Percentiles rank a stretch among this genome's conserved stretches.
Evolutionary conservation across 1,140 invertebrate genomes (phyloP).

Genomic region (Panagrolaimus sp.): DNA sequence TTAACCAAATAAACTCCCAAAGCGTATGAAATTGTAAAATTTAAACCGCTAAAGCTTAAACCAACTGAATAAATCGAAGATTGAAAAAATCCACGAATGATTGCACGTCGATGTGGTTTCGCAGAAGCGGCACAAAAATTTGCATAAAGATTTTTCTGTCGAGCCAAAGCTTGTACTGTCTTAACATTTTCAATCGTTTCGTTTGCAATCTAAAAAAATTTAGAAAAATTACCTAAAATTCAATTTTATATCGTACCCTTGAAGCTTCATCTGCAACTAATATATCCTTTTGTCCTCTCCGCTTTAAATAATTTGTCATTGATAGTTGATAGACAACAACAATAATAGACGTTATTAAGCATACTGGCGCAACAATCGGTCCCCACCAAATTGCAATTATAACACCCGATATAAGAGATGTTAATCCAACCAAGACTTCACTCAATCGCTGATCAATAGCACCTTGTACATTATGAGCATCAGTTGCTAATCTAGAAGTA

Average conservation of each 20-base stretch:
- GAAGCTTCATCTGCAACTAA: conserved; percentile 23
- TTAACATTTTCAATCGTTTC: conserved; percentile 24
- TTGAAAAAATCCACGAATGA: conserved; percentile 18
- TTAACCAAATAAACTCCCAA: conserved; percentile 18
- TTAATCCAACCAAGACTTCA: conserved; percentile 54
- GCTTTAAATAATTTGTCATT: conserved; percentile 38
- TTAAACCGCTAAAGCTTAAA: conserved; percentile 16
- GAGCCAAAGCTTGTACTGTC: conserved; percentile 21
- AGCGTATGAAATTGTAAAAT: conserved; percentile 15
- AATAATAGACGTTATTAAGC: conserved; percentile 29
- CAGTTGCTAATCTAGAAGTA: conserved; percentile 61
- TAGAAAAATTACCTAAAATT: neutral
- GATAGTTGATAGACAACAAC: conserved; percentile 35
- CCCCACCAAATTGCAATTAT: conserved; percentile 58
- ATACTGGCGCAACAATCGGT: conserved; percentile 58
- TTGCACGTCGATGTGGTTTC: conserved; percentile 10
- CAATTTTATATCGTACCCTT: neutral
- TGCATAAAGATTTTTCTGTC: conserved; percentile 10
- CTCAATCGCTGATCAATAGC: conserved; percentile 60
- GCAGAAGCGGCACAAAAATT: conserved; percentile 16
- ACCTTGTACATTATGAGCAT: conserved; percentile 62
- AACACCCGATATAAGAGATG: conserved; percentile 59
- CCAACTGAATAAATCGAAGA: conserved; percentile 16
- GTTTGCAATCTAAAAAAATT: conserved; percentile 15
- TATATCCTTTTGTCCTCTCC: conserved; percentile 32